Percentiles rank a stretch among this genome's conserved stretches.
phyloP scores from a whole-genome alignment of 37 sponge, comb jelly and placozoan genomes.

The Hormiphora californensis region DNA sequence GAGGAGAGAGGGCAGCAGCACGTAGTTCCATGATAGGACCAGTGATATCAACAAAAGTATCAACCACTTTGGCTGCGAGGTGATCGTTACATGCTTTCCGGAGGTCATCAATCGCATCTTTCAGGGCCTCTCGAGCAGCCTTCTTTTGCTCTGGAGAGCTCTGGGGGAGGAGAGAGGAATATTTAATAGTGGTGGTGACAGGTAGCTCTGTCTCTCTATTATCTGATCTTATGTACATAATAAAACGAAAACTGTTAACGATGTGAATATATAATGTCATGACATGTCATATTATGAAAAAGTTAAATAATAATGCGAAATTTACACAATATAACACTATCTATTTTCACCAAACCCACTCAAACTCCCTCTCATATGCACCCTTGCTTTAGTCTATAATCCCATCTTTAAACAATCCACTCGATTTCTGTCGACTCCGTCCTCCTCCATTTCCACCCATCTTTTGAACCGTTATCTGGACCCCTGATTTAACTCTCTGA shows the following conservation, averaged over 20 bases:
- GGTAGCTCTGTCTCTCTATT: background rate
- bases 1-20: slow-evolving; percentile 21
- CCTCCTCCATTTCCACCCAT: background rate
- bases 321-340: no score
- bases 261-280: no score
- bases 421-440: background rate
- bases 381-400: background rate
- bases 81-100: slow-evolving; percentile 43
- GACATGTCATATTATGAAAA: no score
- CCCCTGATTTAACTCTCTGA: background rate
- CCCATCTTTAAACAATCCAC: background rate
- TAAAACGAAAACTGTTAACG: no score
- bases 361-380: background rate
- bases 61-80: slow-evolving; percentile 36
- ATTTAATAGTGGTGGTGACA: background rate
- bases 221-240: background rate
- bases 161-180: background rate
- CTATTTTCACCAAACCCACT: no score
- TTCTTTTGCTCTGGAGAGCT: slow-evolving; percentile 28
- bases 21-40: slow-evolving; percentile 53
- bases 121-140: slow-evolving; percentile 22
- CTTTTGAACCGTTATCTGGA: background rate
- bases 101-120: background rate
- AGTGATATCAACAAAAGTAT: slow-evolving; percentile 38
- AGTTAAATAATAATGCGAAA: no score